These are phyloP conservation scores for Chymomyza costata DNA, from an alignment of 1,140 invertebrate species.

Conservation along the genomic window DNA sequence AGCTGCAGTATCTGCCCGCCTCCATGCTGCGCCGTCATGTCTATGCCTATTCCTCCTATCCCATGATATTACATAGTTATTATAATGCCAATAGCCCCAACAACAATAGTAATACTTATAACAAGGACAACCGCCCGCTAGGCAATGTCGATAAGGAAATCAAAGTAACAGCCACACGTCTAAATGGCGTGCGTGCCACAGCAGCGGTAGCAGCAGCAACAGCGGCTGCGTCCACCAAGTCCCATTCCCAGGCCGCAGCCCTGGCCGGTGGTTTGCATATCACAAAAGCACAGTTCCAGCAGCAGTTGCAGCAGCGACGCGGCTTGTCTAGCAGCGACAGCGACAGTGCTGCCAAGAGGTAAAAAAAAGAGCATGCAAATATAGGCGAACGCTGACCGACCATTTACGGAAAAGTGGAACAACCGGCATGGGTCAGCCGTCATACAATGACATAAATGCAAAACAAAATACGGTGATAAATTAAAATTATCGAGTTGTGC, in stretches of 20 bases:
- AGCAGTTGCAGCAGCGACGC: slow-evolving; percentile 61
- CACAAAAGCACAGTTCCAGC: slow-evolving; percentile 68
- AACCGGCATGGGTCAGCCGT: too few relatives aligned
- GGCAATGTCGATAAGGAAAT: slow-evolving; percentile 16
- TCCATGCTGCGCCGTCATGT: slow-evolving; percentile 58
- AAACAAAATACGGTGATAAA: too few relatives aligned
- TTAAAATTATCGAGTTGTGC: too few relatives aligned
- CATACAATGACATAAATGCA: too few relatives aligned
- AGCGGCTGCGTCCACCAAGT: slow-evolving; percentile 22
- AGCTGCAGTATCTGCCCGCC: slow-evolving; percentile 79
- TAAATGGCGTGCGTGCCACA: slow-evolving; percentile 53
- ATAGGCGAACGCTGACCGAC: too few relatives aligned
- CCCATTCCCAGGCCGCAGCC: slow-evolving; percentile 25
- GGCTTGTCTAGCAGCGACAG: too few relatives aligned
- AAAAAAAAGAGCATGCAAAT: slow-evolving; percentile 44
- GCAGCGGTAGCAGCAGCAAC: slow-evolving; percentile 38
- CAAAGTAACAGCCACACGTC: slow-evolving; percentile 30
- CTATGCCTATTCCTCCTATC: slow-evolving; percentile 71
- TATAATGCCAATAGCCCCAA: slow-evolving; percentile 30
- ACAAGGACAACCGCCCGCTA: slow-evolving; percentile 8
- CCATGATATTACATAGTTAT: slow-evolving; percentile 57
- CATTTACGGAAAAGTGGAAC: too few relatives aligned
- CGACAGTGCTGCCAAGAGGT: slow-evolving; percentile 46
- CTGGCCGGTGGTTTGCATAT: slow-evolving; percentile 60
- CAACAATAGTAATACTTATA: slow-evolving; percentile 22